Percentiles rank a stretch among this genome's conserved stretches.
These are phyloP conservation scores for Bombus polaris DNA, from an alignment of 1,140 invertebrate genomes.

Conservation along the genomic window DNA sequence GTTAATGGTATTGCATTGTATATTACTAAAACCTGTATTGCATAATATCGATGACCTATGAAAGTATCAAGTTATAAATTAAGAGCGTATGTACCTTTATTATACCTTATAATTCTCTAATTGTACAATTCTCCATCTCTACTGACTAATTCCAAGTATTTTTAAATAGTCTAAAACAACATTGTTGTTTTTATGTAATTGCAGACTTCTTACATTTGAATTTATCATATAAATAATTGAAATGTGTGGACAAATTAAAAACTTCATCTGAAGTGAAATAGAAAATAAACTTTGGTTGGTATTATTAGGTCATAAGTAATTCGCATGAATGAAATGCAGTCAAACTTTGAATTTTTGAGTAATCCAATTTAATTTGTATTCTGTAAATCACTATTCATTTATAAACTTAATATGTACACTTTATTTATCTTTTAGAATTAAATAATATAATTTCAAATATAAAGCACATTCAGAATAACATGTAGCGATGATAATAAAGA, in stretches of 20 bases:
- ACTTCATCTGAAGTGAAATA: background rate
- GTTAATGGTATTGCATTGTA: background rate
- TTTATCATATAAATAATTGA: background rate
- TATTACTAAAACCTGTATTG: background rate
- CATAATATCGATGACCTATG: background rate
- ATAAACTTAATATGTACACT: too few species aligned
- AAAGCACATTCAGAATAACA: conserved; percentile 86
- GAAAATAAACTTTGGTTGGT: background rate
- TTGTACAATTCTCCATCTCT: background rate
- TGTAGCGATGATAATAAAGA: background rate
- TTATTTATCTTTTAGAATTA: too few species aligned
- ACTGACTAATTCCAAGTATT: background rate
- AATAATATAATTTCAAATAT: too few species aligned
- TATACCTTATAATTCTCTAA: background rate
- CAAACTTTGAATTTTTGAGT: too few species aligned
- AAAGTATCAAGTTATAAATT: background rate
- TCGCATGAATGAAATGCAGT: too few species aligned
- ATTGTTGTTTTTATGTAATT: background rate
- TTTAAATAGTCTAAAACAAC: background rate
- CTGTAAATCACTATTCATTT: too few species aligned
- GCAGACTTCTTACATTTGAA: background rate
- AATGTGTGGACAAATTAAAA: background rate
- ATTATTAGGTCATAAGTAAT: too few species aligned
- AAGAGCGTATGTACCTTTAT: background rate
- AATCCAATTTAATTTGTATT: too few species aligned